Evolutionary conservation across 2,113 vertebrate genomes (phyloP).

Genomic region (Lophotis ruficrista): DNA sequence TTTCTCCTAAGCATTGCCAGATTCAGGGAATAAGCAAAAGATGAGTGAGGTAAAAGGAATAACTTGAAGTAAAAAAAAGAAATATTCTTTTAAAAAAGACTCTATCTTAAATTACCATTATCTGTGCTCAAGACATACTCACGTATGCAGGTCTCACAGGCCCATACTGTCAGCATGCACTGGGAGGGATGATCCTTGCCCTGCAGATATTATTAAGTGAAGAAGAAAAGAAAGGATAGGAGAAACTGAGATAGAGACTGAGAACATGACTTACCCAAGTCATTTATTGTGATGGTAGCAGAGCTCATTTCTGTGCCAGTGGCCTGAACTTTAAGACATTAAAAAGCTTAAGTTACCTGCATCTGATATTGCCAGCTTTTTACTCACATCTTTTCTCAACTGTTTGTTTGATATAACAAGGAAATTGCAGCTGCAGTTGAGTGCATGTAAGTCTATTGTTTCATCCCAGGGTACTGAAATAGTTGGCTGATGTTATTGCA

Average conservation of each 20-base stretch:
- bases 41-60: background rate
- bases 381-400: background rate
- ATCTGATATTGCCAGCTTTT: background rate
- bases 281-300: background rate
- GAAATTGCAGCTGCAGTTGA: background rate
- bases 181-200: background rate
- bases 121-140: background rate
- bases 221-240: background rate
- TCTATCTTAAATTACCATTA: background rate
- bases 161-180: background rate
- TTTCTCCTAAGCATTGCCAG: background rate
- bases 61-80: background rate
- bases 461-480: background rate
- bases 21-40: background rate
- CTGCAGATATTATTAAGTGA: background rate
- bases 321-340: background rate
- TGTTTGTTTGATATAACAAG: background rate
- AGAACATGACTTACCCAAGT: background rate
- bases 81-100: background rate
- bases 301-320: background rate
- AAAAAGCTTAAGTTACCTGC: background rate
- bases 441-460: background rate
- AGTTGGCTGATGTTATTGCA: background rate
- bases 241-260: background rate
- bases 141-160: background rate